Percentiles rank a stretch among this genome's conserved stretches.
phyloP scores from a whole-genome alignment of 2,888 invertebrate species.

The Stomorhina lunata region DNA sequence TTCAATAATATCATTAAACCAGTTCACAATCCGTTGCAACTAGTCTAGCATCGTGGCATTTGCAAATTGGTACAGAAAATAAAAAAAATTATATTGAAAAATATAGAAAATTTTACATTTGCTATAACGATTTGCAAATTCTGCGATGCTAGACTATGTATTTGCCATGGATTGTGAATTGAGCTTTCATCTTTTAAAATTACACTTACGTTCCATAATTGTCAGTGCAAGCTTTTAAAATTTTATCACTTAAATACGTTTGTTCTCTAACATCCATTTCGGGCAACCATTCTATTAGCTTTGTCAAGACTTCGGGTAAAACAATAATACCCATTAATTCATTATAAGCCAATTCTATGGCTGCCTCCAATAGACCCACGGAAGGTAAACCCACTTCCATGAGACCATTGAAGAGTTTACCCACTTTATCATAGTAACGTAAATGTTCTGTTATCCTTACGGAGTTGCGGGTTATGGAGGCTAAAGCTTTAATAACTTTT shows the following conservation, averaged over 20 bases:
- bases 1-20: too few species aligned
- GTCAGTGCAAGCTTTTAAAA: conserved; percentile 80
- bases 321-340: conserved; percentile 72
- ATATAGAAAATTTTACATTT: background rate
- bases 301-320: conserved; percentile 80
- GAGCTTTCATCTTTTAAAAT: too few species aligned
- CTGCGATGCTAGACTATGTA: too few species aligned
- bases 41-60: too few species aligned
- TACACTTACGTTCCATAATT: conserved; percentile 79
- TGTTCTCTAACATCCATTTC: conserved; percentile 79
- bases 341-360: conserved; percentile 80
- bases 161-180: too few species aligned
- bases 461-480: conserved; percentile 74
- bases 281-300: conserved; percentile 81
- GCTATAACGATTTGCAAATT: background rate
- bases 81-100: conserved; percentile 57
- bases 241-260: conserved; percentile 76
- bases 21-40: too few species aligned
- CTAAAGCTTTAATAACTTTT: conserved; percentile 74
- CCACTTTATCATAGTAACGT: conserved; percentile 72
- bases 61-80: too few species aligned
- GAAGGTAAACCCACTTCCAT: conserved; percentile 80
- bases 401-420: conserved; percentile 75
- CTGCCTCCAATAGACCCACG: conserved; percentile 79
- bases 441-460: conserved; percentile 70